Base-by-base conservation (phyloP, 2,113 vertebrate genomes). In the Phyllostomus hastatus region DNA sequence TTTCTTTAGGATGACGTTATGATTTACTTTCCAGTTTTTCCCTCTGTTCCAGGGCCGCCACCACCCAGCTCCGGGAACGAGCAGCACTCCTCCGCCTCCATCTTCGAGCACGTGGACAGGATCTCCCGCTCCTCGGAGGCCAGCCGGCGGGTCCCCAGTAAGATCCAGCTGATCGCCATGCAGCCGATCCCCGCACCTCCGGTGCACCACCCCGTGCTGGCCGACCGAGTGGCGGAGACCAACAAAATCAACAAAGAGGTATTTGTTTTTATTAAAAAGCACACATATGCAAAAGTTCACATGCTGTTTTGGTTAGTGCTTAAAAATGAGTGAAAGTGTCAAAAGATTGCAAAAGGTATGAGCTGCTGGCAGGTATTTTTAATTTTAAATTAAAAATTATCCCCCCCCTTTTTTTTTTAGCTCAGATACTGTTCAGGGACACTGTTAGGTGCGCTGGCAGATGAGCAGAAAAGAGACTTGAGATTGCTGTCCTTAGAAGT, bases 151-250 rank as follows among this genome's bases (percentile, higher is more conserved):
- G 98, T 99, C 38, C 99, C 99, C 5, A 99, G 98, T 96, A 99
- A 99, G 98, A 99, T 99, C 97, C 99, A 99, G 98, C 98, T 99
- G 19, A 99, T 99, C 17, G 99, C 99, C 95, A 99, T 99, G 99
- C 99, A 99, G 90, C 99, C 99, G 0, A 99, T 99, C 98, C 98
- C 99, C 0, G 98, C 99, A 0, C 99, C 99, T 24, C 99, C 99
- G 0, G 85, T 98, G 41, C 99, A 99, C 94, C 99, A 98, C 86
- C 98, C 99, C 0, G 94, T 98, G 0, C 86, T 98, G 91, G 98
- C 98, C 0, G 99, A 99, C 89, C 99, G 99, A 75, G 98, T 99
- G 52, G 98, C 99, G 0, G 99, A 99, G 93, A 98, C 98, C 90
- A 99, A 98, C 98, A 99, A 99, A 97, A 99, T 99, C 72, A 99